Conservation (phyloP, 2,888 invertebrate genomes). For the Carabus problematicus region DNA sequence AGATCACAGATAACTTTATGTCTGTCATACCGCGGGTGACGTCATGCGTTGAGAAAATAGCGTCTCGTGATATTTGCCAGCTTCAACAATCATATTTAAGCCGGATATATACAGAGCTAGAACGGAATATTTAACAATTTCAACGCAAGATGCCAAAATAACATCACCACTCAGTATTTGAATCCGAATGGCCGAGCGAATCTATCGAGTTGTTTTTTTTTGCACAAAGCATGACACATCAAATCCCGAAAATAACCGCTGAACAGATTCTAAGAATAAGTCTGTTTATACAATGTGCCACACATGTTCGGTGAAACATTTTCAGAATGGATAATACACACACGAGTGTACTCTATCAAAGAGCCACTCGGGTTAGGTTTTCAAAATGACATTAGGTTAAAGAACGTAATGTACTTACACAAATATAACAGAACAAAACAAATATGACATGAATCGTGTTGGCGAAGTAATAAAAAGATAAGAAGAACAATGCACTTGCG, state of each 20-base stretch:
- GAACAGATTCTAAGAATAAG: slow-evolving; percentile 22
- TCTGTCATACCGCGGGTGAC: too few relatives aligned
- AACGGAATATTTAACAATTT: too few relatives aligned
- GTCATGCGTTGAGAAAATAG: too few relatives aligned
- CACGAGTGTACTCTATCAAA: background rate
- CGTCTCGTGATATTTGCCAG: too few relatives aligned
- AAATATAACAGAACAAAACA: background rate
- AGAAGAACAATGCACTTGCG: slow-evolving; percentile 4
- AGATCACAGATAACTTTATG: too few relatives aligned
- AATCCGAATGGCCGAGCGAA: too few relatives aligned
- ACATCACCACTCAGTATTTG: too few relatives aligned
- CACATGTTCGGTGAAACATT: slow-evolving; percentile 14
- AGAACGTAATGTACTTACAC: background rate
- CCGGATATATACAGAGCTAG: too few relatives aligned
- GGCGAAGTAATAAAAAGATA: background rate
- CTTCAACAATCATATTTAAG: too few relatives aligned
- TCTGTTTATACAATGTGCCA: slow-evolving; percentile 17
- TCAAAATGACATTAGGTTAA: slow-evolving; percentile 2
- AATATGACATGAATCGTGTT: background rate
- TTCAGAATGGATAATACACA: slow-evolving; percentile 19
- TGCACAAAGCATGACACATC: slow-evolving; percentile 8
- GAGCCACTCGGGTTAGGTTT: background rate
- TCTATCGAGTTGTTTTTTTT: background rate
- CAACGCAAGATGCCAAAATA: too few relatives aligned
- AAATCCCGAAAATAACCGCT: slow-evolving; percentile 14